Evolutionary conservation across 1,140 invertebrate genomes (phyloP).

Genomic region (Pogonomyrmex barbatus): DNA sequence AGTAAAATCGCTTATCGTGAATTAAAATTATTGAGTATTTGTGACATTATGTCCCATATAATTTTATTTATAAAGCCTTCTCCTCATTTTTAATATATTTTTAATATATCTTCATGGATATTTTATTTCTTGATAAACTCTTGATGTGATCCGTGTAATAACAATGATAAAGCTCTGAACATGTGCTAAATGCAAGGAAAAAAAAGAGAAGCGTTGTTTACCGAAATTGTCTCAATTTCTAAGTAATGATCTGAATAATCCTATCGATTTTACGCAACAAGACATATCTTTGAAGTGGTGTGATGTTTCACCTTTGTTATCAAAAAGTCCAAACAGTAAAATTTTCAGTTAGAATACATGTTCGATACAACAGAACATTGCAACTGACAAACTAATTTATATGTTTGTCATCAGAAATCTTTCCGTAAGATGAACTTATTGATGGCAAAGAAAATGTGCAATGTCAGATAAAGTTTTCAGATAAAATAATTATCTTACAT

Average conservation of each 20-base stretch:
- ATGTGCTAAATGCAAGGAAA: neutral
- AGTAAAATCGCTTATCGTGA: neutral
- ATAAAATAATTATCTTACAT: slow-evolving; percentile 18
- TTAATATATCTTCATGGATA: neutral
- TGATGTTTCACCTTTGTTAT: slow-evolving; percentile 42
- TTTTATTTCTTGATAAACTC: neutral
- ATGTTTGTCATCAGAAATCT: neutral
- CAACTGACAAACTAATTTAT: neutral
- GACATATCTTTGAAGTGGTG: slow-evolving; percentile 27
- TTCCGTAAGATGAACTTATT: neutral
- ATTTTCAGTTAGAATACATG: neutral
- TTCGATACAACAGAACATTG: slow-evolving; percentile 16
- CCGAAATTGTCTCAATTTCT: slow-evolving; percentile 1
- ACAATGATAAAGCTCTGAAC: neutral
- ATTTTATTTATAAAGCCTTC: neutral
- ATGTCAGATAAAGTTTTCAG: neutral
- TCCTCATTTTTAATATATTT: neutral
- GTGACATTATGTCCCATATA: neutral
- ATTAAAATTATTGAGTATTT: slow-evolving; percentile 8
- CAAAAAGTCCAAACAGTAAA: neutral
- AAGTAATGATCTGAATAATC: neutral
- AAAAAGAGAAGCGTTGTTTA: neutral
- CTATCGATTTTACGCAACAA: slow-evolving; percentile 10
- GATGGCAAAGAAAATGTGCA: neutral
- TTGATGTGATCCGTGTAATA: neutral